Conservation (phyloP, 2,888 invertebrate genomes). For the Mesorhabditis sp. region DNA sequence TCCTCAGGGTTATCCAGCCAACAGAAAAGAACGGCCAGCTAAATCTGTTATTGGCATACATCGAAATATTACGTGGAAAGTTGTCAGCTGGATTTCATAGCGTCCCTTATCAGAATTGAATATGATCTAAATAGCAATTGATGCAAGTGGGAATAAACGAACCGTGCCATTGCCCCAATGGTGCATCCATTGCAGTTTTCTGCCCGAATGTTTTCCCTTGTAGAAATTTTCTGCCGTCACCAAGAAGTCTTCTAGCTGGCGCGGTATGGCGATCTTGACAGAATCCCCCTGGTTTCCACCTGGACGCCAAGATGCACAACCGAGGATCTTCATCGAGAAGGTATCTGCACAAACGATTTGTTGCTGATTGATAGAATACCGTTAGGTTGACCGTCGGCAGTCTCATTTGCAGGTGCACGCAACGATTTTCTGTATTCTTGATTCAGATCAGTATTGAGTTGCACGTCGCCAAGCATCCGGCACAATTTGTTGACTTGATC, state of each 20-base stretch:
- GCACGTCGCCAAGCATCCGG: constrained; percentile 88
- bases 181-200: constrained; percentile 96
- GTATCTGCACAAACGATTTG: constrained; percentile 58
- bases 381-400: neutral
- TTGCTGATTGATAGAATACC: neutral
- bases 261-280: constrained; percentile 88
- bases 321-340: constrained; percentile 97
- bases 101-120: constrained; percentile 70
- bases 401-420: neutral
- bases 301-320: constrained; percentile 92
- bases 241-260: constrained; percentile 96
- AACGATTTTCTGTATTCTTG: constrained; percentile 72
- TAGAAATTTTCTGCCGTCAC: constrained; percentile 97
- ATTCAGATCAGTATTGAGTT: constrained; percentile 67
- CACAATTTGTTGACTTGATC: constrained; percentile 97
- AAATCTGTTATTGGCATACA: neutral
- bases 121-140: neutral
- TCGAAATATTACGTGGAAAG: constrained; percentile 72
- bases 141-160: constrained; percentile 5
- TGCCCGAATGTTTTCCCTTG: constrained; percentile 90
- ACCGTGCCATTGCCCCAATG: constrained; percentile 98
- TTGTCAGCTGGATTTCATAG: constrained; percentile 96
- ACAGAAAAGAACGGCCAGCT: constrained; percentile 93
- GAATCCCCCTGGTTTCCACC: constrained; percentile 77
- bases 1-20: constrained; percentile 88